These are phyloP conservation scores for Tetraneura akinire DNA, from an alignment of 1,140 invertebrate species.

Conservation along the genomic window DNA sequence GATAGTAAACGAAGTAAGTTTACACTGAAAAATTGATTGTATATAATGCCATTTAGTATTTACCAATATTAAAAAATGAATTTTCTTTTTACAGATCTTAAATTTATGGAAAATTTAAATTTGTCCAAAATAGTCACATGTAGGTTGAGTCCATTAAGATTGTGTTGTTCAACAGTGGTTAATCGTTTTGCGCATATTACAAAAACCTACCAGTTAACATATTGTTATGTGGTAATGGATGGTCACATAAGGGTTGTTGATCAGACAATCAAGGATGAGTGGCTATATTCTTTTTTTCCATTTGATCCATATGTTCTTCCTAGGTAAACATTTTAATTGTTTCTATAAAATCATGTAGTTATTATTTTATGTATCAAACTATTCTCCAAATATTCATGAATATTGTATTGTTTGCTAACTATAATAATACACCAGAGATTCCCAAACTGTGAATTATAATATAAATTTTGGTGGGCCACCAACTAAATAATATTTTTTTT, in stretches of 20 bases:
- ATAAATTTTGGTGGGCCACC: not conserved
- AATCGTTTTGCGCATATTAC: constrained; percentile 83
- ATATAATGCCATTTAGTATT: constrained; percentile 25
- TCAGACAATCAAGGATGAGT: constrained; percentile 57
- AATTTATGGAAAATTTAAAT: constrained; percentile 78
- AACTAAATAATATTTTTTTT: not conserved
- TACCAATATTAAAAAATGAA: constrained; percentile 16
- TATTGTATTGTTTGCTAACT: no score
- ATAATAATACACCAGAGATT: no score
- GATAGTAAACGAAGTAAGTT: constrained; percentile 71
- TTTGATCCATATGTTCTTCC: constrained; percentile 78
- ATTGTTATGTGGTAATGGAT: constrained; percentile 88
- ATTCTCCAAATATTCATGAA: no score
- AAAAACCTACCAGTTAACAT: constrained; percentile 83
- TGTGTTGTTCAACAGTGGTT: constrained; percentile 75
- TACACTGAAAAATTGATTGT: not conserved
- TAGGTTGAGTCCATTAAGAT: constrained; percentile 80
- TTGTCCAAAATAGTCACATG: constrained; percentile 80
- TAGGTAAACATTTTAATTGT: constrained; percentile 61
- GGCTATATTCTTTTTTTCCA: constrained; percentile 74
- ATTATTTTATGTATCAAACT: no score
- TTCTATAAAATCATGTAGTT: not conserved
- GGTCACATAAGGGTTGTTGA: constrained; percentile 54
- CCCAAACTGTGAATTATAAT: no score
- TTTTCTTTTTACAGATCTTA: constrained; percentile 67